Percentiles rank a stretch among this genome's conserved stretches.
phyloP scores from a whole-genome alignment of 1,140 invertebrate species.

The Papilio dardanus region DNA sequence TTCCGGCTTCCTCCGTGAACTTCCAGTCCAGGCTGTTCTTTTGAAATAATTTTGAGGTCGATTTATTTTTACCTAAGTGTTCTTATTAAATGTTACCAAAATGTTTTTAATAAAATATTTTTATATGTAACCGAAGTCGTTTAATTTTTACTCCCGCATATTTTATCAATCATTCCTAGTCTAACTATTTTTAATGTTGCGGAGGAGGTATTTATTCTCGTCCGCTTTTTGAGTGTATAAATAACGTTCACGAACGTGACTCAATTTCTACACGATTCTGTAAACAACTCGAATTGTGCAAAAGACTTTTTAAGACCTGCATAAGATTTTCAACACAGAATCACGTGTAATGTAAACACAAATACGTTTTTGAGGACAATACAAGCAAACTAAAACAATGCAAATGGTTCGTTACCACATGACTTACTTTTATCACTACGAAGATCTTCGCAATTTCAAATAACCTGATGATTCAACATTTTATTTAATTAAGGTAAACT shows the following conservation, averaged over 20 bases:
- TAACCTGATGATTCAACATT: background rate
- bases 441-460: background rate
- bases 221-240: slow-evolving; percentile 16
- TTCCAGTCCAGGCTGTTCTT: slow-evolving; percentile 83
- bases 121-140: slow-evolving; percentile 78
- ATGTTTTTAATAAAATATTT: slow-evolving; percentile 85
- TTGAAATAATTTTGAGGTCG: slow-evolving; percentile 83
- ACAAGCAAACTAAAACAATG: slow-evolving; percentile 39
- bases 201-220: slow-evolving; percentile 4
- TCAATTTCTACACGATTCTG: slow-evolving; percentile 35
- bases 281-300: slow-evolving; percentile 41
- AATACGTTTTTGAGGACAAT: slow-evolving; percentile 49
- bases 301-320: slow-evolving; percentile 48
- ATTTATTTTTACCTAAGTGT: slow-evolving; percentile 84
- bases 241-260: slow-evolving; percentile 30
- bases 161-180: slow-evolving; percentile 22
- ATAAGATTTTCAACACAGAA: slow-evolving; percentile 46
- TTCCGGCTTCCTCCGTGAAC: slow-evolving; percentile 83
- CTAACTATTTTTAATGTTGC: slow-evolving; percentile 24
- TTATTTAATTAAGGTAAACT: no score
- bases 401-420: background rate
- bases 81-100: slow-evolving; percentile 84
- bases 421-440: background rate
- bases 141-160: slow-evolving; percentile 53
- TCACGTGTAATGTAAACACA: slow-evolving; percentile 59